These are phyloP conservation scores for Eudiplozoon nipponicum DNA, from an alignment of 2,888 invertebrate species.

Conservation along the genomic window DNA sequence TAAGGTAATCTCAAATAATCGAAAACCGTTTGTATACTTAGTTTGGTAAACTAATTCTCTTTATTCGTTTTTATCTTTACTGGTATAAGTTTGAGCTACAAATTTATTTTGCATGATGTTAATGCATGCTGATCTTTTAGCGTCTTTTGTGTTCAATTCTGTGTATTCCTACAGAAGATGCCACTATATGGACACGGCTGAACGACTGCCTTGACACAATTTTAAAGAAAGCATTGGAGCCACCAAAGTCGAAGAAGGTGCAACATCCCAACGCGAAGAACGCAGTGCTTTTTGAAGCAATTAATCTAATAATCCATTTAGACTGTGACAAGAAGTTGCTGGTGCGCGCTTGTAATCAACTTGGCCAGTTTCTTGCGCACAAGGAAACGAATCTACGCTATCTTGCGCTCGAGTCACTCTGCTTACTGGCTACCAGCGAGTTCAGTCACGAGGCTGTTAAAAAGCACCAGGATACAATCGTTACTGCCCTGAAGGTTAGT, in stretches of 20 bases:
- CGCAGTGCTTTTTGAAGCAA: constrained; percentile 92
- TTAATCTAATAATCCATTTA: constrained; percentile 92
- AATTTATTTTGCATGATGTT: no score
- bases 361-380: constrained; percentile 66
- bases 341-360: constrained; percentile 83
- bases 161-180: constrained; percentile 35
- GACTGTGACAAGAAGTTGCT: constrained; percentile 80
- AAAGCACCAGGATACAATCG: constrained; percentile 95
- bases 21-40: no score
- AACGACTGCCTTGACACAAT: constrained; percentile 92
- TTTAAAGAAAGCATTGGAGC: constrained; percentile 59
- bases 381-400: constrained; percentile 88
- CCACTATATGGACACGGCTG: constrained; percentile 65
- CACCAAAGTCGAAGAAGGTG: constrained; percentile 69
- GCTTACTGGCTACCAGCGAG: constrained; percentile 84
- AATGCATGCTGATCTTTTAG: no score
- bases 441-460: constrained; percentile 97
- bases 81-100: no score
- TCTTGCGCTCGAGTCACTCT: constrained; percentile 90
- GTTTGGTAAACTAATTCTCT: no score
- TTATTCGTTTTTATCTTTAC: no score
- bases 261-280: constrained; percentile 99
- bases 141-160: no score
- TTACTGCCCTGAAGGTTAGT: constrained; percentile 58
- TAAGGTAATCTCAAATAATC: no score